phyloP scores from a whole-genome alignment of 2,797 vertebrate species.

The Darevskia nairensis region DNA sequence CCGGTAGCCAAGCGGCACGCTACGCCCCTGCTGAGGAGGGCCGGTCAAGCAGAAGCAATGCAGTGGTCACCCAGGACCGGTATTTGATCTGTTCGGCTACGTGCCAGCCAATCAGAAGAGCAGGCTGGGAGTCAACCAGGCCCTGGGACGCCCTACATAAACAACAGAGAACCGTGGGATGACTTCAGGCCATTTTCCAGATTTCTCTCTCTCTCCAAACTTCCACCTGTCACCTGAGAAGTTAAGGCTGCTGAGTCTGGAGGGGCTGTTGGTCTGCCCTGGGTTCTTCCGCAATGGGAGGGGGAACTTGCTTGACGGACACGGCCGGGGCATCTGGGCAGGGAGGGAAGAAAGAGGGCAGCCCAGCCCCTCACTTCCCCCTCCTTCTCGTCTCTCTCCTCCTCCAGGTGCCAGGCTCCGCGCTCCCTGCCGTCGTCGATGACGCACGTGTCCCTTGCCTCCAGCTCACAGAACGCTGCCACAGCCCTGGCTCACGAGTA shows the following conservation, averaged over 20 bases:
- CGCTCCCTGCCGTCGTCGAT: slow-evolving; percentile 83
- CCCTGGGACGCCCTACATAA: not conserved
- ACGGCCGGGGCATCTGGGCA: not conserved
- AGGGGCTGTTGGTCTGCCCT: not conserved
- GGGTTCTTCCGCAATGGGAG: not conserved
- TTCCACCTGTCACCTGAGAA: not conserved
- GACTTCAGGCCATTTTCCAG: not conserved
- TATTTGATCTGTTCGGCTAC: not conserved
- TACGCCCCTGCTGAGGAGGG: too few species aligned
- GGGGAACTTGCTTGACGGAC: not conserved
- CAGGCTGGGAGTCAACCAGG: too few species aligned
- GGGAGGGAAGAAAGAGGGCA: not conserved
- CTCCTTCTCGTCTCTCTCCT: fast-evolving
- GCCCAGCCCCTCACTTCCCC: fast-evolving
- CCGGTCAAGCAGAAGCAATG: not conserved
- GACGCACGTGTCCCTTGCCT: slow-evolving; percentile 82
- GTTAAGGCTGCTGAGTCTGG: not conserved
- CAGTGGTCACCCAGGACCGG: not conserved
- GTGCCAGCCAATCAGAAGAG: not conserved
- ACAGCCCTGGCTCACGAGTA: slow-evolving; percentile 79
- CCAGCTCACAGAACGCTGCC: slow-evolving; percentile 74
- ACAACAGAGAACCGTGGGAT: not conserved
- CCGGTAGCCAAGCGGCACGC: too few species aligned
- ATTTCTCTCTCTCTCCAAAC: slow-evolving; percentile 16
- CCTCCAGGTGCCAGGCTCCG: slow-evolving; percentile 87